Base-by-base conservation (phyloP, 2,888 invertebrate species). In the Scaptomyza parva region DNA sequence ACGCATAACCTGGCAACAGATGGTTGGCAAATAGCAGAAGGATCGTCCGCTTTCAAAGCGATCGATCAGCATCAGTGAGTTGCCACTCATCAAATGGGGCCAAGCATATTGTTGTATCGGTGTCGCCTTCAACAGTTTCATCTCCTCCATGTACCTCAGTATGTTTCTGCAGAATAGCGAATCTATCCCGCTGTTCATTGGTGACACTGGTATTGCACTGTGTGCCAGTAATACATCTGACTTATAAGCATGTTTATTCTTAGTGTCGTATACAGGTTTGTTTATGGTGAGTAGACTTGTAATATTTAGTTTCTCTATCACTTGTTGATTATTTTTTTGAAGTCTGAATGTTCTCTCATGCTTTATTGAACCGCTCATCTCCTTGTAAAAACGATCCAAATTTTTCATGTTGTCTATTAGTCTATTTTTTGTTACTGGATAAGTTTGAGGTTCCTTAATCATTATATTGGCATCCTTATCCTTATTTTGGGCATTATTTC, bases 11-110 rank as follows among this genome's bases (percentile, higher is more conserved):
- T 33, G 9, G 0, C 75, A 62, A 35, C 88, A 84, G 2, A 84
- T 2, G 0, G 61, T 12, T 0, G 83, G 80, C 17, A 84, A 14
- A 24, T 84, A 84, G 17, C 65, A 52, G 84, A 74, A 83, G 24
- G 84, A 50, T 3, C 88, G 80, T 14, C 67, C 67, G 28, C 18
- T 26, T 2, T 14, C 12, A 14, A 3, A 2, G 3, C 43, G 33
- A 30, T 69, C 57, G 5, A 80, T 22, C 37, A 71, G 9, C 9
- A 71, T 7, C 40, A 70, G 7, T 0, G 84, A 62, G 33, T 70
- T 69, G 2, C 70, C 63, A 0, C 12, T 9, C 30, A 58, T 39
- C n/a, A 84, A 39, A 59, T 88, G 86, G 0, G 80, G 68, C 86
- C 86, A 88, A 17, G 81, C 43, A 28, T 69, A 71, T 2, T 22